Evolutionary conservation across 1,140 invertebrate genomes (phyloP).

Genomic region (Tigriopus japonicus): DNA sequence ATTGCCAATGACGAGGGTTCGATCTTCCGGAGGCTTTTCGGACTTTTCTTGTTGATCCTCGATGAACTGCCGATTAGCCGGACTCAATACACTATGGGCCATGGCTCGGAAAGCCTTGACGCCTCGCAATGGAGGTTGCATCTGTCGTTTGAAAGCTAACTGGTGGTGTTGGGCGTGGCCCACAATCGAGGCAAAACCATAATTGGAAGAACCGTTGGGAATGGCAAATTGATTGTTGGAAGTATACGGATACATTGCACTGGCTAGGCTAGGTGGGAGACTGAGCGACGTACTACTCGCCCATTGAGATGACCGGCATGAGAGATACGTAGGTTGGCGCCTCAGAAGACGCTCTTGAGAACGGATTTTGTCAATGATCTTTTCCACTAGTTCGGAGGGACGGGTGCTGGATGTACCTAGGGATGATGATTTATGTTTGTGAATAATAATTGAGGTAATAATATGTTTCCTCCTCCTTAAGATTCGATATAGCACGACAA

Average conservation of each 20-base stretch:
- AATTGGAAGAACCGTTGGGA: too few relatives aligned
- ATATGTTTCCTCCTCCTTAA: background rate
- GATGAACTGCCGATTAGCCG: conserved; percentile 3
- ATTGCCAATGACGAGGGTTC: background rate
- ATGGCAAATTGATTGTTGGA: too few relatives aligned
- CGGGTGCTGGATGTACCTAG: background rate
- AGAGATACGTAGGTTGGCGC: background rate
- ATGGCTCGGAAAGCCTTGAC: background rate
- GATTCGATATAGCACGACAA: background rate
- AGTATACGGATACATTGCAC: too few relatives aligned
- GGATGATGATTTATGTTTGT: background rate
- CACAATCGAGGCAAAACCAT: too few relatives aligned
- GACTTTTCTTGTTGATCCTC: background rate
- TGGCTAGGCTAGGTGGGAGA: too few relatives aligned
- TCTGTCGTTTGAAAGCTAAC: background rate
- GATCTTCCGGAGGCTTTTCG: background rate
- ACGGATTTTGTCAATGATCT: background rate
- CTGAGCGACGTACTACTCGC: too few relatives aligned
- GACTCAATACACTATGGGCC: conserved; percentile 8
- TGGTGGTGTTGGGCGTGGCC: too few relatives aligned
- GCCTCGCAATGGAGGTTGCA: background rate
- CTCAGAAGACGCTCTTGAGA: background rate
- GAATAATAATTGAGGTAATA: too few relatives aligned
- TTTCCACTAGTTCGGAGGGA: background rate
- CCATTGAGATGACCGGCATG: too few relatives aligned